Percentiles rank a stretch among this genome's conserved stretches.
These are phyloP conservation scores for Synergus gifuensis DNA, from an alignment of 2,888 invertebrate genomes.

Conservation along the genomic window DNA sequence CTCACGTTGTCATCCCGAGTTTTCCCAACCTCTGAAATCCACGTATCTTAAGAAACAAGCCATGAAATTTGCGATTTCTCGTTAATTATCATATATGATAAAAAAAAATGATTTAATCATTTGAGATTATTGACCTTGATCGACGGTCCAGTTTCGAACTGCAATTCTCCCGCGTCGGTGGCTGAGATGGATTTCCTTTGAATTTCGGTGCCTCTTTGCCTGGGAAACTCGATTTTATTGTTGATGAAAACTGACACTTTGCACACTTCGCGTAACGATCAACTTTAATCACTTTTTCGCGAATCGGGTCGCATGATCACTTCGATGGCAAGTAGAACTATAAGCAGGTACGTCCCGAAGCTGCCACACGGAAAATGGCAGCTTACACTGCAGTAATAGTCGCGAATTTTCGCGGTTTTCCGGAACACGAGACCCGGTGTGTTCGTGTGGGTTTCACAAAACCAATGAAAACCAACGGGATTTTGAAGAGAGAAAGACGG, in stretches of 20 bases:
- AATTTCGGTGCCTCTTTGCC: neutral
- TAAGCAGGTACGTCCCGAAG: conserved; percentile 45
- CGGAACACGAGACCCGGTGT: conserved; percentile 25
- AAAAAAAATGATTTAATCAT: neutral
- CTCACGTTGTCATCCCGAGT: neutral
- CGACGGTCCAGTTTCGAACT: conserved; percentile 74
- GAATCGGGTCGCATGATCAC: neutral
- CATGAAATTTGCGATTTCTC: neutral
- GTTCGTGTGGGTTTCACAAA: neutral
- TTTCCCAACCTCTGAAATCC: neutral
- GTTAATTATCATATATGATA: neutral
- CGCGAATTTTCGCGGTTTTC: conserved; percentile 34
- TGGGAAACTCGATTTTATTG: neutral
- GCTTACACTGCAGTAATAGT: conserved; percentile 53
- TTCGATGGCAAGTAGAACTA: neutral
- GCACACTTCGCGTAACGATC: neutral
- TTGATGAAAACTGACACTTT: neutral
- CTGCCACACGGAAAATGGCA: conserved; percentile 71
- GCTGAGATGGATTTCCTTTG: neutral
- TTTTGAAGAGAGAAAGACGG: neutral
- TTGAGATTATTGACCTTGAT: conserved; percentile 66
- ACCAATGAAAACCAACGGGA: neutral
- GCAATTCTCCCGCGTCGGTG: conserved; percentile 53
- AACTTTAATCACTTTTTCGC: conserved; percentile 6
- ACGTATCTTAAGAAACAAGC: neutral